Base-by-base conservation (phyloP, 2,113 vertebrate genomes). In the Corythornis cristatus region DNA sequence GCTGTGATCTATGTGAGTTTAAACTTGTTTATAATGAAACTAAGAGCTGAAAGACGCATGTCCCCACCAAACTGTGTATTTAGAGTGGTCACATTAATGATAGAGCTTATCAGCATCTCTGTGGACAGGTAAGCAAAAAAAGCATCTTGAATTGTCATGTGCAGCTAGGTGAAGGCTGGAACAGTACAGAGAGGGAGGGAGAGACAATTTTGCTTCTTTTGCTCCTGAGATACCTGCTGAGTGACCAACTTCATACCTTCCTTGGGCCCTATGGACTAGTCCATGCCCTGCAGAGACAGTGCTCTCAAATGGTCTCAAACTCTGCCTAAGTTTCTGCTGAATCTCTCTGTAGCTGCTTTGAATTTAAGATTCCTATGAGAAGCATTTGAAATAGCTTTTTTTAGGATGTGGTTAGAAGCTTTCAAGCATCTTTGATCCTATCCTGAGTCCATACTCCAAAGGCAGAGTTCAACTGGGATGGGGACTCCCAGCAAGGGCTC, bases 201-300 rank as follows among this genome's bases (percentile, higher is more conserved):
- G 33, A 74, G 12, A 46, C 31, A 66, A 6, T 1, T 83, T 42
- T 33, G 54, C 28, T 50, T 31, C 46, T 70, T 9, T 20, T 83
- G 42, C 31, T 75, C 58, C 71, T 50, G 35, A 67, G 73, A n/a
- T 28, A 8, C 14, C n/a, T 76, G 33, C 71, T 51, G 67, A n/a
- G 42, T 10, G 31, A 54, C 22, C 71, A 66, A 3, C 1, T 20
- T 79, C n/a, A 29, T 40, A 15, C 4, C 17, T 13, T 62, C 37
- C 56, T 43, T 54, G 67, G 29, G 43, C 64, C 83, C 68, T 84
- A 43, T 45, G 8, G 21, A 6, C 53, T 31, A 43, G 3, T 23
- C 56, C 0, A 0, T 60, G 45, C n/a, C 33, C 50, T 79, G 43
- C 43, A 72, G 70, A 18, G 28, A 25, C 26, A 40, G 0, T 1